These are phyloP conservation scores for Ophioderma brevispina DNA, from an alignment of 35 echinoderm and acorn worm species.

Conservation along the genomic window DNA sequence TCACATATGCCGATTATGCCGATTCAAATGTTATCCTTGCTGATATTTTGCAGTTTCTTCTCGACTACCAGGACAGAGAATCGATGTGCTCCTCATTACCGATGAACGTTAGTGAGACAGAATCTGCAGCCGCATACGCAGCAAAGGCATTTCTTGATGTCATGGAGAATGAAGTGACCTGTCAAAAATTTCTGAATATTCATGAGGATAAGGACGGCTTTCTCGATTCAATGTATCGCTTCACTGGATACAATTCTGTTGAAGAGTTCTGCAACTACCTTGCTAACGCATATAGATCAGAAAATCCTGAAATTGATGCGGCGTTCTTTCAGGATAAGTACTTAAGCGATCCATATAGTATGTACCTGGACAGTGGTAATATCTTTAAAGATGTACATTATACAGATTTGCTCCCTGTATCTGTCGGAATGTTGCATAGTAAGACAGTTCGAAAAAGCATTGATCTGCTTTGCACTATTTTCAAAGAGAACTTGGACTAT, in stretches of 20 bases:
- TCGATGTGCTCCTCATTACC: background rate
- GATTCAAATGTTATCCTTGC: background rate
- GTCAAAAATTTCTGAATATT: background rate
- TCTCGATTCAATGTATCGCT: background rate
- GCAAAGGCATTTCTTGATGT: background rate
- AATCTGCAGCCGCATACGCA: background rate
- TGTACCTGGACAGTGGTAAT: background rate
- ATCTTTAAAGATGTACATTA: background rate
- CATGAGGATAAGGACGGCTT: background rate
- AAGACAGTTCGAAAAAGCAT: background rate
- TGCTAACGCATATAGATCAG: background rate
- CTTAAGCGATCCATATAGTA: background rate
- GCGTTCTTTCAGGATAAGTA: background rate
- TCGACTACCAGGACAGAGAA: background rate
- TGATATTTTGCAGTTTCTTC: background rate
- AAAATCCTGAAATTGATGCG: background rate
- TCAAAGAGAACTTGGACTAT: background rate
- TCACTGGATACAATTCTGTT: background rate
- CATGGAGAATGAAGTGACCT: background rate
- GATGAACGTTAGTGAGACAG: background rate
- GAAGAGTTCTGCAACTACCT: background rate
- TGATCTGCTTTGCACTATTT: background rate
- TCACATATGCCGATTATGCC: too few species aligned
- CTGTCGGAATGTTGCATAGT: background rate
- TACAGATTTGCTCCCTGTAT: background rate